Base-by-base conservation (phyloP, 2,113 vertebrate species). In the Lipotes vexillifer region DNA sequence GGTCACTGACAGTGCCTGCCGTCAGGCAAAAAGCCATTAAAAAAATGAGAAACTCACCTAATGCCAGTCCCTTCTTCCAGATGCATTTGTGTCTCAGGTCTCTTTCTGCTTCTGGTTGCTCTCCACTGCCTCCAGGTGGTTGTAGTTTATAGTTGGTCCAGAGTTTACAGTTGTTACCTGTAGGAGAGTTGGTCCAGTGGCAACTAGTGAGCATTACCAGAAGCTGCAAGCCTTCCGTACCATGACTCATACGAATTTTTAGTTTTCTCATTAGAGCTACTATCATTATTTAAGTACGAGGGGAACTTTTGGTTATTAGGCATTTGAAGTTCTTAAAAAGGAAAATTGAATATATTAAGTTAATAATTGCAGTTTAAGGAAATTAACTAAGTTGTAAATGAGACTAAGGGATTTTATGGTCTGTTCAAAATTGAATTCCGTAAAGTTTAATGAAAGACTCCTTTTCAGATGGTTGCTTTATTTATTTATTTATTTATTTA, bases 281-380 rank as follows among this genome's bases (percentile, higher is more conserved):
- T 63, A 83, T 77, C 91, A 18, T 63, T 36, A 25, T 49, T 1
- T 68, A 69, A 81, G 52, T 49, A n/a, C 29, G 63, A 91, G 71
- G 29, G 38, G 57, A 93, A 88, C 75, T 84, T 78, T 94, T 36
- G 14, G 29, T 80, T 95, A n/a, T 65, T 44, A 92, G 78, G 46
- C 82, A 80, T 72, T 95, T 91, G 69, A 84, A 91, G 88, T 74
- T 93, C 71, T 85, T 93, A 65, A 84, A 93, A 91, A 91, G 55
- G 41, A 92, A 95, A 93, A 88, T 36, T 36, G 46, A 88, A 38
- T 81, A 52, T 94, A 68, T 57, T 33, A 94, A 95, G 90, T 36
- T 93, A 95, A 69, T 90, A 88, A 80, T 88, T 72, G 33, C 38
- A 66, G 57, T 96, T 81, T 55, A 83, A 55, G 52, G 41, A 81